Evolutionary conservation across 1,140 invertebrate genomes (phyloP).

Genomic region (Caerostris extrusa): DNA sequence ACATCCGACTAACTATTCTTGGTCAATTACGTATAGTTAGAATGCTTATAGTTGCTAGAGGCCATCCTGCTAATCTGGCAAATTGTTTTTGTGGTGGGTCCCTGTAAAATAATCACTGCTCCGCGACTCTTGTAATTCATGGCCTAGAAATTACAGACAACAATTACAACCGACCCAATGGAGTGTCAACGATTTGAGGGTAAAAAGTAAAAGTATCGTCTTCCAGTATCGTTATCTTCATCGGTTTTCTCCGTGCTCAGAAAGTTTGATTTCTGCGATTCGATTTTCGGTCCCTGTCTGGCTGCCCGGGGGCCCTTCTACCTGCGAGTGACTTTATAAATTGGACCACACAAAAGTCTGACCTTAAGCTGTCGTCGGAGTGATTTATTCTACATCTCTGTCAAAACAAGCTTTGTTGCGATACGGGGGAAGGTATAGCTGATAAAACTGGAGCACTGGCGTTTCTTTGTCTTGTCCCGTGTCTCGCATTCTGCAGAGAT

Average conservation of each 20-base stretch:
- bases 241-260: slow-evolving; percentile 43
- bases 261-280: slow-evolving; percentile 54
- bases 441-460: not conserved
- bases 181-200: slow-evolving; percentile 47
- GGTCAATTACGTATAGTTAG: too few species aligned
- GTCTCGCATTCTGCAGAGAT: not conserved
- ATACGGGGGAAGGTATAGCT: not conserved
- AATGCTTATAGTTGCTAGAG: too few species aligned
- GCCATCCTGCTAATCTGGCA: not conserved
- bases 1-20: too few species aligned
- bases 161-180: slow-evolving; percentile 55
- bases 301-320: not conserved
- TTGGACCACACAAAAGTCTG: slow-evolving; percentile 68
- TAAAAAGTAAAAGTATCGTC: slow-evolving; percentile 49
- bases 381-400: slow-evolving; percentile 58
- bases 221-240: not conserved
- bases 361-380: slow-evolving; percentile 70
- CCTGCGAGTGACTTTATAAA: slow-evolving; percentile 58
- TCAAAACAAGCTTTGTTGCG: slow-evolving; percentile 39
- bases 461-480: not conserved
- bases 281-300: slow-evolving; percentile 9
- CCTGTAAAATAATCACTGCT: slow-evolving; percentile 33
- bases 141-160: slow-evolving; percentile 68
- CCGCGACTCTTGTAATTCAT: slow-evolving; percentile 51
- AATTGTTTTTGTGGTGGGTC: not conserved